phyloP scores from a whole-genome alignment of 2,113 vertebrate genomes.

The Crotalus helleri region DNA sequence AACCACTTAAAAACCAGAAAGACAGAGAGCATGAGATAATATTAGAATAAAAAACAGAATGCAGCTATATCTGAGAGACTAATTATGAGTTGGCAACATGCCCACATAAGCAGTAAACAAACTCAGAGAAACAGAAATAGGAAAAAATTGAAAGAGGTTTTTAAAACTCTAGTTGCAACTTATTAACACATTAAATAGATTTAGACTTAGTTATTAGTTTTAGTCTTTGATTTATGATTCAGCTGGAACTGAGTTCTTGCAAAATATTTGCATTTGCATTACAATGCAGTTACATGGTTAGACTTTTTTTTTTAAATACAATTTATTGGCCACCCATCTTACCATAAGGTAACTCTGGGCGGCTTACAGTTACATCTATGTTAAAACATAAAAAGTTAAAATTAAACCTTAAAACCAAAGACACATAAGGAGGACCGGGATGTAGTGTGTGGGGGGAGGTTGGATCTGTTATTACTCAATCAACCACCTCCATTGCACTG shows the following conservation, averaged over 20 bases:
- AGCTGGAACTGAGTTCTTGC: not conserved
- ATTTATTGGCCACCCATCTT: not conserved
- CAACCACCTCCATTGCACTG: not conserved
- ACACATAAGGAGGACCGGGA: not conserved
- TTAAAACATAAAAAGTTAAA: not conserved
- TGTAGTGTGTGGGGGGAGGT: not conserved
- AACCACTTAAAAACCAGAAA: not conserved
- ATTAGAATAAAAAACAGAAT: not conserved
- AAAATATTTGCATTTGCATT: not conserved
- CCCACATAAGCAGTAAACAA: not conserved
- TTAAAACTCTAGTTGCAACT: not conserved
- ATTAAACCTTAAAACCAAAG: not conserved
- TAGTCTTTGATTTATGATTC: not conserved
- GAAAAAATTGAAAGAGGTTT: not conserved
- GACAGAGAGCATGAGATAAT: not conserved
- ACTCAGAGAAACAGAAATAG: not conserved
- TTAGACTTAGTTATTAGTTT: not conserved
- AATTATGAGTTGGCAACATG: not conserved
- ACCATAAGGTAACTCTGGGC: not conserved
- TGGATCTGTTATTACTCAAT: not conserved
- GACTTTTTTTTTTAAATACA: not conserved
- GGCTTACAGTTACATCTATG: not conserved
- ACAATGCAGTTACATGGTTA: not conserved
- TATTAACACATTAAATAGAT: not conserved
- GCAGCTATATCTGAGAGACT: not conserved